Evolutionary conservation across 1,140 invertebrate genomes (phyloP), one percentile per base, ranked within the genome.

Genomic region (Trichonephila clavata): DNA sequence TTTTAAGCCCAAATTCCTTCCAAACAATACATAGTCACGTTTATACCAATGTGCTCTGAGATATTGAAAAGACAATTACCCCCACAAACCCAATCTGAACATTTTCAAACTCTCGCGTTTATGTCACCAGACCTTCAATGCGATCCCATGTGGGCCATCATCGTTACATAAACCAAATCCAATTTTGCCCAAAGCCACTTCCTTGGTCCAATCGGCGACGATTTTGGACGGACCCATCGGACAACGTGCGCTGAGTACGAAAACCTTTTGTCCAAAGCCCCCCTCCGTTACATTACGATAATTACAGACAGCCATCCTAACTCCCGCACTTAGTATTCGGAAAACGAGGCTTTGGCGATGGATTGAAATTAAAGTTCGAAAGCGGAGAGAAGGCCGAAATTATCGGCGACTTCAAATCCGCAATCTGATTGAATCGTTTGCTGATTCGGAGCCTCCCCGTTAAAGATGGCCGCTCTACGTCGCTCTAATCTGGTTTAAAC

Each of bases 301-400:
- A 90, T 90, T 90, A 90, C 89, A 90, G 63, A 27, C 24, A 21
- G 77, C 43, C 43, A 13, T 20, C 59, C 39, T 57, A 39, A 39
- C 80, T 39, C 43, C 83, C n/a, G n/a, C 43, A 68, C 65, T 89
- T 89, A 77, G 87, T 89, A 89, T 89, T 89, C 87, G 60, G 50
- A 89, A 65, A 60, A 84, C 83, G 83, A 60, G 83, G 83, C 89
- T 81, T 61, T 39, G 32, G 50, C 50, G 71, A 90, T 61, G 89
- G 71, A 81, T 90, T 81, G 89, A 90, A 90, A 90, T 90, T 90
- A 90, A 90, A 90, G 89, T 90, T 90, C 89, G 71, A 83, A 83
- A 90, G 77, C 86, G 77, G 89, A n/a, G 57, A 39, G 87, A 24
- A 50, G 50, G 39, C 21, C 27, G 77, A 90, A 81, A 81, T 81